These are phyloP conservation scores for Drosophila merina DNA, from an alignment of 2,888 invertebrate species.

Conservation along the genomic window DNA sequence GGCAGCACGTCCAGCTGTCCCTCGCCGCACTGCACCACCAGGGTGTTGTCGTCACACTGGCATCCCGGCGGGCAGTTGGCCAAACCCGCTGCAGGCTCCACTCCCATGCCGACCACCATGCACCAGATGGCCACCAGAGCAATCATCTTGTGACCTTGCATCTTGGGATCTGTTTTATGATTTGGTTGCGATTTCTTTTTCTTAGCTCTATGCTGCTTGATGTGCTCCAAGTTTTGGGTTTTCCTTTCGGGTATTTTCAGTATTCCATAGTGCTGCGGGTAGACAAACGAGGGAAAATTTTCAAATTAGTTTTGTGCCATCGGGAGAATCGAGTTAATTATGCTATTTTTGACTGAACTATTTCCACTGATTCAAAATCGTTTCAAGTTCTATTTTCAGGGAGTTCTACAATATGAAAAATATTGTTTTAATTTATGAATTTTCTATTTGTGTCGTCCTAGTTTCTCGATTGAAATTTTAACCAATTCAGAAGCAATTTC, in stretches of 20 bases:
- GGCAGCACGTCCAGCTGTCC: constrained; percentile 95
- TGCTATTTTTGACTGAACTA: constrained; percentile 31
- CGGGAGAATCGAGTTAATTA: constrained; percentile 29
- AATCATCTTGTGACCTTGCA: constrained; percentile 45
- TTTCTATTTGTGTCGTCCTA: not conserved
- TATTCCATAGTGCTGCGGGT: constrained; percentile 66
- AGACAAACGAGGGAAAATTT: constrained; percentile 34
- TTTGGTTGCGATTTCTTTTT: constrained; percentile 37
- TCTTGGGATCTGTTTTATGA: constrained; percentile 22
- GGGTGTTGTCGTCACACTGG: constrained; percentile 94
- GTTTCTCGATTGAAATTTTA: not conserved
- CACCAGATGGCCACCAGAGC: constrained; percentile 46
- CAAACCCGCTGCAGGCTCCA: constrained; percentile 74
- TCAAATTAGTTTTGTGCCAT: constrained; percentile 31
- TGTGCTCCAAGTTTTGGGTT: not conserved
- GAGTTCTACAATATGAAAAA: not conserved
- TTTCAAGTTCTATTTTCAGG: constrained; percentile 13
- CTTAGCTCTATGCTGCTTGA: constrained; percentile 16
- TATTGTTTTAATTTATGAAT: constrained; percentile 3
- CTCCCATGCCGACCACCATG: constrained; percentile 43
- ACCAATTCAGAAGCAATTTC: not conserved
- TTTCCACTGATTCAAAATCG: constrained; percentile 34
- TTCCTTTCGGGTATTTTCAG: constrained; percentile 28
- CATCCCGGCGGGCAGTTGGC: constrained; percentile 94
- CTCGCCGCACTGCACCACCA: constrained; percentile 93